Base-by-base conservation (phyloP, 1,140 invertebrate genomes). In the Parapsyche elsis region DNA sequence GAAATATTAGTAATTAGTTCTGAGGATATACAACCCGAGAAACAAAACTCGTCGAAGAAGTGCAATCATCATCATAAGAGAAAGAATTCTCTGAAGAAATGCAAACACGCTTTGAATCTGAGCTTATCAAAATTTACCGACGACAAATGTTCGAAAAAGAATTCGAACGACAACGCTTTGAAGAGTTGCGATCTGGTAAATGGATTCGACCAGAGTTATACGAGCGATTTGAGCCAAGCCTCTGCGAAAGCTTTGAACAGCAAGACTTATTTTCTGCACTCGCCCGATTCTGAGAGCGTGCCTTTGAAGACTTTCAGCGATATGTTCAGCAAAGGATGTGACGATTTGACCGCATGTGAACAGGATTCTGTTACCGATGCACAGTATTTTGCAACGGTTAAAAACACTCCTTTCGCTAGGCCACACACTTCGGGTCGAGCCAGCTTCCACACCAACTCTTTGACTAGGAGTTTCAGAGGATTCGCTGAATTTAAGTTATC, bases 1-100 rank as follows among this genome's bases (percentile, higher is more conserved):
- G 87, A 89, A 76, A 90, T 90, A 19, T 87, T 88, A 24, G 87
- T 90, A 2, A 85, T 90, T 59, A 88, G 88, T 76, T 89, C 88
- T 0, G 89, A 90, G 81, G 89, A 90, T 80, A 84, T 88, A 59
- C 86, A 84, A 9, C 87, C 85, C 78, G 86, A 87, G 0, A 87
- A 70, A 5, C 38, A 76, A 21, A 78, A 79, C 23, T 14, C 57
- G 0, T 5, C 24, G 5, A 70, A 79, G 19, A 81, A 81, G 53
- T 80, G 78, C 46, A 53, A 76, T 12, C 81, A 83, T 71, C 81
- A 83, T 19, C 82, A 83, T 26, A 83, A 83, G 71, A 45, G 82
- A n/a, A 83, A 83, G 24, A 83, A 83, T 53, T 83, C 82, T 7
- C 46, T 83, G 0, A 83, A 83, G 64, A 81, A 81, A 71, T 83